These are phyloP conservation scores for Oreamnos americanus DNA, from an alignment of 2,113 vertebrate species.

Conservation along the genomic window DNA sequence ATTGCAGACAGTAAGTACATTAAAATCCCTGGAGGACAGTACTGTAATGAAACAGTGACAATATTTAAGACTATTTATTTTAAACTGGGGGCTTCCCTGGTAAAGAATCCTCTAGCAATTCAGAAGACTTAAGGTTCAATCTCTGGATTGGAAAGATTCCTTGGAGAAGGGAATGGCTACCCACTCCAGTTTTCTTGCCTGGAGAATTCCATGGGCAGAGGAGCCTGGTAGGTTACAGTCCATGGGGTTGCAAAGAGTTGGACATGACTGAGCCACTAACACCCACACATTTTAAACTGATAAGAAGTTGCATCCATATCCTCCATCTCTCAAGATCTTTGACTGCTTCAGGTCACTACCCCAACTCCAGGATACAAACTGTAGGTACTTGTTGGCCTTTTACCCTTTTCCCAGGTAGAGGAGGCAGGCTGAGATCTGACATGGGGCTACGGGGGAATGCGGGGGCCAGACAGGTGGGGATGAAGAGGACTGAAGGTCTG, in stretches of 20 bases:
- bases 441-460: accelerated
- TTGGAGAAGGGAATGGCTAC: neutral
- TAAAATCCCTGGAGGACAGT: neutral
- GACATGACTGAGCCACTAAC: neutral
- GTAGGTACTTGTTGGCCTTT: neutral
- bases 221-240: neutral
- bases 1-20: neutral
- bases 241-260: neutral
- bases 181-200: neutral
- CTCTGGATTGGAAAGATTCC: neutral
- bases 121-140: neutral
- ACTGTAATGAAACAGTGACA: neutral
- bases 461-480: neutral
- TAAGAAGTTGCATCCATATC: neutral
- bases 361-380: neutral
- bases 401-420: neutral
- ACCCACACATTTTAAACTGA: neutral
- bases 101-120: neutral
- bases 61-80: neutral
- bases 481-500: neutral
- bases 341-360: neutral
- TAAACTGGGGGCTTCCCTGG: neutral
- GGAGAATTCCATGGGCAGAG: neutral
- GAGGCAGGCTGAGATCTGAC: neutral
- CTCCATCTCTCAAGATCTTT: neutral